Evolutionary conservation across 1,140 invertebrate genomes (phyloP).

Genomic region (Galendromus occidentalis): DNA sequence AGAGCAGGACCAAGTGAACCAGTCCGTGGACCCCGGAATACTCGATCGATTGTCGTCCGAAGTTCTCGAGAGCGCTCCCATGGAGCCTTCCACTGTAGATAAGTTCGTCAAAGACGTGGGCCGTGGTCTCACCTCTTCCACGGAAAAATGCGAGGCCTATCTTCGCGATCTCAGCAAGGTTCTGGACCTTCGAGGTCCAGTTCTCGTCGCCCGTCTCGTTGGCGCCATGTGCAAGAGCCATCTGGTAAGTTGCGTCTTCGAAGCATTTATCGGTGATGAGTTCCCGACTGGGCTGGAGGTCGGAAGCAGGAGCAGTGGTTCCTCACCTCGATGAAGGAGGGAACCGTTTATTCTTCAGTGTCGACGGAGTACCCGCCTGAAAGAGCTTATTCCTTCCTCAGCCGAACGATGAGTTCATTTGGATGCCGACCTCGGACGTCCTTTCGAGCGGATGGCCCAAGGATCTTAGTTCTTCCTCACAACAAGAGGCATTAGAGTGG

Average conservation of each 20-base stretch:
- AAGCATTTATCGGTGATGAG: background rate
- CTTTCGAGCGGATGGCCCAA: background rate
- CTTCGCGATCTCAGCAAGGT: background rate
- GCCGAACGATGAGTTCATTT: background rate
- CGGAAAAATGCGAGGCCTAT: background rate
- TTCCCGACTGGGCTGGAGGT: background rate
- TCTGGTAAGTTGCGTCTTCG: background rate
- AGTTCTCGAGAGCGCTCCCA: background rate
- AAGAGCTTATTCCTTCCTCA: background rate
- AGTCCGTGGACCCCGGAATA: too few relatives aligned
- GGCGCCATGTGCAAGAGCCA: constrained; percentile 7
- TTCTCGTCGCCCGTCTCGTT: background rate
- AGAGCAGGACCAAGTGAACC: too few relatives aligned
- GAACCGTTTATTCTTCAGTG: background rate
- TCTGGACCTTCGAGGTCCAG: background rate
- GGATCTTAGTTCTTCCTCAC: background rate
- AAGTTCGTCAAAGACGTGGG: background rate
- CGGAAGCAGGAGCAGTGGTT: background rate
- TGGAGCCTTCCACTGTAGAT: background rate
- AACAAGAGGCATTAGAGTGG: constrained; percentile 5
- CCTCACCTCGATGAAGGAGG: background rate
- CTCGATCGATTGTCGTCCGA: background rate
- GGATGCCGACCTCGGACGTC: background rate
- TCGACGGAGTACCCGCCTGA: too few relatives aligned
- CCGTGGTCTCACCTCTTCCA: background rate